Evolutionary conservation across 2,888 invertebrate species (phyloP), one percentile per base, ranked within the genome.

Genomic region (Drosophila paracracens): DNA sequence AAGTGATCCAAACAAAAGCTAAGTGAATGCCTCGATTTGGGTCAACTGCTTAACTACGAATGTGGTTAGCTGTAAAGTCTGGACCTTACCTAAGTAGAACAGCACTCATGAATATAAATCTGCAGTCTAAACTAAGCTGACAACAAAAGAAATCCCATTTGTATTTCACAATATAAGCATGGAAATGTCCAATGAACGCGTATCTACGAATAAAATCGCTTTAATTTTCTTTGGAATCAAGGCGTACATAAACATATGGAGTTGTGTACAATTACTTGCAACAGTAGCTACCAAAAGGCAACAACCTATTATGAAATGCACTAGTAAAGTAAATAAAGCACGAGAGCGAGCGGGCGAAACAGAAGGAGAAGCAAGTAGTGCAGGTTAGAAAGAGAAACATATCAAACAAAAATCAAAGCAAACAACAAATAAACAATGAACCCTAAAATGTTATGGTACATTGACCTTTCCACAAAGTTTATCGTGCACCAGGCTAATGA

Each of bases 361-460:
- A 16, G 36, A 21, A 11, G 0, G 25, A 29, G 46, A 31, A 13
- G 10, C 60, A 43, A 40, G n/a, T 40, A 48, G 50, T 46, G 71
- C 43, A 52, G 18, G 18, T 11, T 8, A 48, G 29, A 29, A 43
- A 51, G 43, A 54, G 59, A 67, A 43, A 48, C 50, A 56, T 43
- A 64, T 46, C 4, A 25, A 25, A n/a, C n/a, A 78, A 46, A 25
- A 81, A 74, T 79, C 75, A 78, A 72, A 81, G 58, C 63, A 58
- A 63, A 56, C 56, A 79, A 56, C 69, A 79, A 76, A 76, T 70
- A 88, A 89, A 76, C 82, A 81, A 86, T 88, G 82, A 88, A 86
- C 89, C 75, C 76, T 83, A 88, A 81, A 87, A 74, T 60, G 25
- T 48, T 72, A 53, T 73, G 79, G 87, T 81, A 72, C 84, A 81